phyloP scores from a whole-genome alignment of 2,113 vertebrate species.

The Rhea pennata region DNA sequence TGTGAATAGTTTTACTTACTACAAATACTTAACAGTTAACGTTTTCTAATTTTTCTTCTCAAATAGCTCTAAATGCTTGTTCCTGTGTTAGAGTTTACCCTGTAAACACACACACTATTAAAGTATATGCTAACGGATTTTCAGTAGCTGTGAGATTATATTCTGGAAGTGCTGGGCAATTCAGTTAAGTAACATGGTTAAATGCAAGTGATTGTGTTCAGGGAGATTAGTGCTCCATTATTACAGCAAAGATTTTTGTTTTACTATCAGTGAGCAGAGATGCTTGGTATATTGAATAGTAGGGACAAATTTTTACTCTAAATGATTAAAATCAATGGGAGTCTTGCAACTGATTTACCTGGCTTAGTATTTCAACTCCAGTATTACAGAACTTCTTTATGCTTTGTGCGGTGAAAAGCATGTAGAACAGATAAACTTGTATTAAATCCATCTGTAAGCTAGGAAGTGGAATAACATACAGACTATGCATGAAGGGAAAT shows the following conservation, averaged over 20 bases:
- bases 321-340: not conserved
- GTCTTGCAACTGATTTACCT: not conserved
- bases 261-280: not conserved
- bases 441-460: slow-evolving; percentile 34
- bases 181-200: not conserved
- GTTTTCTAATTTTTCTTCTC: not conserved
- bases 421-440: slow-evolving; percentile 2
- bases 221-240: not conserved
- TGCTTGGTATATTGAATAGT: not conserved
- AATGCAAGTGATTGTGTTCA: not conserved
- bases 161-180: not conserved
- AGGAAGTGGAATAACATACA: not conserved
- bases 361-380: not conserved
- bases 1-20: not conserved
- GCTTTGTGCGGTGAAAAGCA: not conserved
- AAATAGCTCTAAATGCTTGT: not conserved
- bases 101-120: not conserved
- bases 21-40: not conserved
- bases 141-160: not conserved
- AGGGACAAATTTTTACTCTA: not conserved
- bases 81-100: not conserved
- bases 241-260: not conserved
- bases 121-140: not conserved
- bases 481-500: not conserved
- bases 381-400: not conserved